These are phyloP conservation scores for Plectrocnemia conspersa DNA, from an alignment of 1,140 invertebrate species.

Conservation along the genomic window DNA sequence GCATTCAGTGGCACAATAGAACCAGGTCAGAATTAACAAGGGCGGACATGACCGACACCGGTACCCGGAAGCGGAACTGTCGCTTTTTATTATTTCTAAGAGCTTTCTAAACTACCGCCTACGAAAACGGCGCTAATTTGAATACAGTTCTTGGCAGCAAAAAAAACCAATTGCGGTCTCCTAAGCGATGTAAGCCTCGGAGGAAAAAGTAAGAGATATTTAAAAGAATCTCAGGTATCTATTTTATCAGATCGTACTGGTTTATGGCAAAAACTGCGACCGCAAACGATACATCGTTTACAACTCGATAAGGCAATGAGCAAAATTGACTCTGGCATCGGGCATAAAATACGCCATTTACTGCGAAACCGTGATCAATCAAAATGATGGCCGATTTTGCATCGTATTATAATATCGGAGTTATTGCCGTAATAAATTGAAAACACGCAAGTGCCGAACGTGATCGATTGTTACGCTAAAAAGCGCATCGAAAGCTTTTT, in stretches of 20 bases:
- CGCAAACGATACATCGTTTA: no score
- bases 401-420: constrained; percentile 17
- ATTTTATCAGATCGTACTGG: no score
- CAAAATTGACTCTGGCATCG: no score
- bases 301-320: no score
- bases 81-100: constrained; percentile 23
- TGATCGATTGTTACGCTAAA: constrained; percentile 15
- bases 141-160: constrained; percentile 20
- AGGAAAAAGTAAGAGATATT: no score
- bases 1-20: neutral
- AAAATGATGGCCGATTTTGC: no score
- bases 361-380: no score
- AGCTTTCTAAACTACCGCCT: neutral
- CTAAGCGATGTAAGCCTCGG: no score
- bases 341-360: no score
- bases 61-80: neutral
- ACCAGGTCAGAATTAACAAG: neutral
- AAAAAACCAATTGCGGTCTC: constrained; percentile 11
- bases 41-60: neutral
- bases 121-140: constrained; percentile 13
- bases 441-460: neutral
- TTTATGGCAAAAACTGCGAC: no score
- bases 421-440: constrained; percentile 13
- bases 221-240: no score
- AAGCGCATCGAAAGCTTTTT: no score